phyloP scores from a whole-genome alignment of 2,888 invertebrate species.

The Brenthis daphne region DNA sequence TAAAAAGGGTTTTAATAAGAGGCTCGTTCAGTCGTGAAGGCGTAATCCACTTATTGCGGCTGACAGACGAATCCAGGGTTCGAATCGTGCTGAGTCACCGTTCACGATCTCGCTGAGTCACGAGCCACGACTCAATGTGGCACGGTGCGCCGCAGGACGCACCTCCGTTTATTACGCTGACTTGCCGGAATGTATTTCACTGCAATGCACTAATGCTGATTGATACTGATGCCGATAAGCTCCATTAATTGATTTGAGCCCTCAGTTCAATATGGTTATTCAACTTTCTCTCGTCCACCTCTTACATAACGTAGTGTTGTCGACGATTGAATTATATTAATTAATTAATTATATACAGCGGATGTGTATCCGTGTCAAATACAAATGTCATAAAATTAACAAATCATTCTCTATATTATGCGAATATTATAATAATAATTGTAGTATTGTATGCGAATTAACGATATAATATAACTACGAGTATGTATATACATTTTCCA shows the following conservation, averaged over 20 bases:
- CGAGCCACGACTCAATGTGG: conserved; percentile 63
- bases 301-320: conserved; percentile 14
- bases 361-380: background rate
- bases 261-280: conserved; percentile 41
- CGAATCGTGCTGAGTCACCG: conserved; percentile 67
- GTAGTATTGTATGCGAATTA: too few species aligned
- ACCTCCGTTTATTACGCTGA: conserved; percentile 65
- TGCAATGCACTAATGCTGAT: conserved; percentile 67
- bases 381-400: background rate
- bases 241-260: conserved; percentile 41
- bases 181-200: conserved; percentile 55
- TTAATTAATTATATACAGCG: background rate
- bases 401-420: too few species aligned
- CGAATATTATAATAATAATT: too few species aligned
- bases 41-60: conserved; percentile 77
- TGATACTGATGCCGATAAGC: conserved; percentile 61
- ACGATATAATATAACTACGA: too few species aligned
- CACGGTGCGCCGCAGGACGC: conserved; percentile 43
- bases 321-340: conserved; percentile 5
- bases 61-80: conserved; percentile 61
- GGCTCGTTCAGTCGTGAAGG: conserved; percentile 69
- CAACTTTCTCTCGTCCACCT: conserved; percentile 24
- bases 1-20: conserved; percentile 62
- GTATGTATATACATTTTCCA: too few species aligned
- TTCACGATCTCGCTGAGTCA: conserved; percentile 68